Percentiles rank a stretch among this genome's conserved stretches.
Evolutionary conservation across 2,888 invertebrate species (phyloP).

Genomic region (Schrankia costaestrigalis): DNA sequence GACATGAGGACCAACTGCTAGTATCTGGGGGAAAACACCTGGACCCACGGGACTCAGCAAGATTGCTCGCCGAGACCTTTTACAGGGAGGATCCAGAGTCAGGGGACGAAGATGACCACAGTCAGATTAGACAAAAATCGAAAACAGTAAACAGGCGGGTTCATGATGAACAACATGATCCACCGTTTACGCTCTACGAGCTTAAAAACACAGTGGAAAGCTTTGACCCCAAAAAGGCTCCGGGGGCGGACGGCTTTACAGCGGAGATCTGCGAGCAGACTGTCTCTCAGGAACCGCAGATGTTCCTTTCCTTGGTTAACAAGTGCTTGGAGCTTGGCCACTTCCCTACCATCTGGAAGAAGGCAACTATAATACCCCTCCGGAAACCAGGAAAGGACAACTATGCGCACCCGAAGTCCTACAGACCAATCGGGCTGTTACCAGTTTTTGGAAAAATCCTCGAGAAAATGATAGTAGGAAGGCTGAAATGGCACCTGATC

Average conservation of each 20-base stretch:
- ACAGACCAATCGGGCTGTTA: background rate
- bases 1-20: background rate
- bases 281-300: no score
- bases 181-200: background rate
- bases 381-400: no score
- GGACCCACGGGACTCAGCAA: background rate
- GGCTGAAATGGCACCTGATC: no score
- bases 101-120: background rate
- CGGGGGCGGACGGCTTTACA: background rate
- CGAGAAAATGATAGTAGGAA: no score
- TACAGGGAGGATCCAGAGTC: background rate
- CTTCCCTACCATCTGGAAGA: no score
- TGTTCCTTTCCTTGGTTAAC: no score
- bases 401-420: background rate
- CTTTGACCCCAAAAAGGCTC: conserved; percentile 2
- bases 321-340: no score
- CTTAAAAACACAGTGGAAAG: background rate
- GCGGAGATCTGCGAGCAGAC: background rate
- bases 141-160: background rate
- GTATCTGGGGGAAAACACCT: background rate
- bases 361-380: no score
- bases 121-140: background rate
- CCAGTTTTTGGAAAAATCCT: background rate
- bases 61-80: background rate
- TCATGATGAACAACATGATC: background rate